phyloP scores from a whole-genome alignment of 2,113 vertebrate species.

The Xenotilapia caudafasciata region DNA sequence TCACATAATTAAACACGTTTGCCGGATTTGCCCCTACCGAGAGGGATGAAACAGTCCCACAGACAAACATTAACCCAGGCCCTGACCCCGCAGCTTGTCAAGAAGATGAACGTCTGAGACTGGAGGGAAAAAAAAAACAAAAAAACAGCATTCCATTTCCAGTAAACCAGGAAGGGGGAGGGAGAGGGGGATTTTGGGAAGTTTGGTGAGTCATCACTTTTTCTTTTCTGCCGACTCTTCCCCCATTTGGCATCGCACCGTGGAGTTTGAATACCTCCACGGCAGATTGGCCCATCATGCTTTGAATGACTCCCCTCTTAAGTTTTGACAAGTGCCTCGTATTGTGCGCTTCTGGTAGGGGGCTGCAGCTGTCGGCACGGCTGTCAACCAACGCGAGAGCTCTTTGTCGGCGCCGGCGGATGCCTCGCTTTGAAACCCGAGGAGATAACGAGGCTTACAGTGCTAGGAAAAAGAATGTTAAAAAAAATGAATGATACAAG shows the following conservation, averaged over 20 bases:
- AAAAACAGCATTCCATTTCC: constrained; percentile 70
- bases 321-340: constrained; percentile 17
- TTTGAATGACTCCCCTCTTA: constrained; percentile 25
- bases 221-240: constrained; percentile 54
- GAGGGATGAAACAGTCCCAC: constrained; percentile 47
- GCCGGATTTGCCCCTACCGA: constrained; percentile 6
- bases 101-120: constrained; percentile 54
- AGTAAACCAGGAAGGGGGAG: constrained; percentile 68
- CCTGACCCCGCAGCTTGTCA: constrained; percentile 60
- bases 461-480: not conserved
- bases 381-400: constrained; percentile 24
- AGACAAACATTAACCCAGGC: constrained; percentile 64
- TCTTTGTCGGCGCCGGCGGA: not conserved
- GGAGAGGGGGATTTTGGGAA: constrained; percentile 74
- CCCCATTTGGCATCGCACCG: not conserved
- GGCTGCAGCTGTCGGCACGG: constrained; percentile 34
- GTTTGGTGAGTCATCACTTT: constrained; percentile 77
- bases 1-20: constrained; percentile 47
- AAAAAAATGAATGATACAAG: not conserved
- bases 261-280: constrained; percentile 33
- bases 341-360: not conserved
- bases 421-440: constrained; percentile 31
- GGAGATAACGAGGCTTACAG: constrained; percentile 12
- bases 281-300: constrained; percentile 31
- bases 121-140: constrained; percentile 3